These are phyloP conservation scores for Diorhabda sublineata DNA, from an alignment of 1,140 invertebrate genomes.

Conservation along the genomic window DNA sequence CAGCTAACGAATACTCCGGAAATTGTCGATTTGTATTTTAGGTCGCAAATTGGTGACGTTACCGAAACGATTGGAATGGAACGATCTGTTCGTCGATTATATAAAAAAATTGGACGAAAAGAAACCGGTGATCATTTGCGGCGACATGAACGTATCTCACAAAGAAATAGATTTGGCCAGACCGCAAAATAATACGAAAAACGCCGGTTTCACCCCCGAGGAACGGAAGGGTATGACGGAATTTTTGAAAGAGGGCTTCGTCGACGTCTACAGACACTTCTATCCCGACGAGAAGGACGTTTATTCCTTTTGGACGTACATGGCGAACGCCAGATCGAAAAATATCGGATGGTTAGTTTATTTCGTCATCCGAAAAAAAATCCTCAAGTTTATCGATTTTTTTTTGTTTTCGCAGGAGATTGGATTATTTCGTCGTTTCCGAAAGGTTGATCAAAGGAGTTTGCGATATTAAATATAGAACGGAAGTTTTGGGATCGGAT, in stretches of 20 bases:
- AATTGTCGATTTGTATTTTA: conserved; percentile 9
- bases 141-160: conserved; percentile 97
- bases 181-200: conserved; percentile 89
- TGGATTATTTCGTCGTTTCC: conserved; percentile 93
- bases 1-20: too few species aligned
- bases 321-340: conserved; percentile 75
- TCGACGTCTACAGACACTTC: conserved; percentile 84
- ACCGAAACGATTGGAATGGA: conserved; percentile 87
- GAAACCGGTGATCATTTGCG: conserved; percentile 93
- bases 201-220: conserved; percentile 90
- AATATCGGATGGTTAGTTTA: conserved; percentile 88
- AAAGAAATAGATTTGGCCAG: conserved; percentile 93
- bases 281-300: conserved; percentile 80
- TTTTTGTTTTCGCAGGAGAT: conserved; percentile 64
- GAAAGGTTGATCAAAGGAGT: conserved; percentile 69
- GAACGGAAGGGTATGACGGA: conserved; percentile 88
- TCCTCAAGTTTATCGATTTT: neutral
- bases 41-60: conserved; percentile 80
- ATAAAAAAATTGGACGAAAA: conserved; percentile 77
- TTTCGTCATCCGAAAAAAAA: neutral
- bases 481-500: conserved; percentile 76
- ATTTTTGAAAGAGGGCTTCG: conserved; percentile 72
- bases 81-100: conserved; percentile 73
- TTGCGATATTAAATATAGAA: conserved; percentile 76
- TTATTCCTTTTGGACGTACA: conserved; percentile 95